Percentiles rank a stretch among this genome's conserved stretches.
These are phyloP conservation scores for Oriolus oriolus DNA, from an alignment of 2,113 vertebrate genomes.

Conservation along the genomic window DNA sequence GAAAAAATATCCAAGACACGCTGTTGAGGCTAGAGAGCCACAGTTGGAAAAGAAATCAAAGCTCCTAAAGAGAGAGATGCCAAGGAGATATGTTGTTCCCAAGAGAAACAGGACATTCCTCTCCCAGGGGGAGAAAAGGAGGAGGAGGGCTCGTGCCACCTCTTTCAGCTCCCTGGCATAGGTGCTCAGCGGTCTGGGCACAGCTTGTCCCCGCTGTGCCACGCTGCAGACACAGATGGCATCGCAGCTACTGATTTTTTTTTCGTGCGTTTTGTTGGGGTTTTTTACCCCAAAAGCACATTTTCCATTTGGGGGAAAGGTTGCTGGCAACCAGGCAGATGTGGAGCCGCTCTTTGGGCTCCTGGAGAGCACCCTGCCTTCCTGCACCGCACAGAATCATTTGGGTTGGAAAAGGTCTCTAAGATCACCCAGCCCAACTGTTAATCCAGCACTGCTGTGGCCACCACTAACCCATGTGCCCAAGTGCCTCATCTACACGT, in stretches of 20 bases:
- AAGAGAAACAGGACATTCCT: constrained; percentile 40
- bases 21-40: not conserved
- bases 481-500: not conserved
- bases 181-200: not conserved
- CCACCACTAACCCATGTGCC: not conserved
- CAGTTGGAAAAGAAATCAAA: constrained; percentile 52
- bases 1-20: not conserved
- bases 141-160: not conserved
- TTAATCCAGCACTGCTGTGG: not conserved
- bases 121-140: not conserved
- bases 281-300: not conserved
- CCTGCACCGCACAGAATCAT: not conserved
- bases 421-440: not conserved
- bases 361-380: not conserved
- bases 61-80: constrained; percentile 28
- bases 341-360: rapidly evolving
- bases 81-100: not conserved
- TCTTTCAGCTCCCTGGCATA: not conserved
- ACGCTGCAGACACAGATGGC: constrained; percentile 5
- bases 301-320: not conserved
- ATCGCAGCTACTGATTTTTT: not conserved
- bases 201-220: not conserved
- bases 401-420: not conserved
- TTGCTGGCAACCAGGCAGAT: not conserved
- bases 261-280: not conserved